Evolutionary conservation across 2,888 invertebrate genomes (phyloP).

Genomic region (Harpalus rubripes): DNA sequence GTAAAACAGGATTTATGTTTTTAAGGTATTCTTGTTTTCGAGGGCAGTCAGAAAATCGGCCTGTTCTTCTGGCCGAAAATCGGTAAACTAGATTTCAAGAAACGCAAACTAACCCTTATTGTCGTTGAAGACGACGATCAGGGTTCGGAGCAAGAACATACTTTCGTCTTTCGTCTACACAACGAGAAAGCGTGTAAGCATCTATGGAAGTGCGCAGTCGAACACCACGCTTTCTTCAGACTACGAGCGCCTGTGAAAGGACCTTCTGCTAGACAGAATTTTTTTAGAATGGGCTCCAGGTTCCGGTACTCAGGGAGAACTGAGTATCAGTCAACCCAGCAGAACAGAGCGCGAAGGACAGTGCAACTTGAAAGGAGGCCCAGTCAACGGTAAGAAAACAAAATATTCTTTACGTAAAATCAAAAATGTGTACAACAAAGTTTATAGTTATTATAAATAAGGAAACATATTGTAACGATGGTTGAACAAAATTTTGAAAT

Average conservation of each 20-base stretch:
- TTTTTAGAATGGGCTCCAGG: constrained; percentile 98
- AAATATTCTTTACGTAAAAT: too few relatives aligned
- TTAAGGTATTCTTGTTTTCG: constrained; percentile 94
- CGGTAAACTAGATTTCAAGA: constrained; percentile 97
- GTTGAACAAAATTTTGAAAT: too few relatives aligned
- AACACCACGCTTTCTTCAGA: constrained; percentile 99
- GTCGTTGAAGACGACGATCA: constrained; percentile 99
- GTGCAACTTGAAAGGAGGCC: constrained; percentile 98
- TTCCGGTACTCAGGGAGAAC: constrained; percentile 94
- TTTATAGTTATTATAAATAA: too few relatives aligned
- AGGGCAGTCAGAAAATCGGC: constrained; percentile 97
- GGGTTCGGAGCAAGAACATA: constrained; percentile 97
- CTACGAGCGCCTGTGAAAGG: constrained; percentile 92
- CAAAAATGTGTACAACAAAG: not conserved
- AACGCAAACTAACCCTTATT: constrained; percentile 96
- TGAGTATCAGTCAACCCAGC: constrained; percentile 97
- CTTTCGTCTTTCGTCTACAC: constrained; percentile 97
- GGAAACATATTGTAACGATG: too few relatives aligned
- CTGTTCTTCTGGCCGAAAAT: constrained; percentile 99
- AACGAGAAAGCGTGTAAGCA: constrained; percentile 99
- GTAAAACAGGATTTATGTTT: not conserved
- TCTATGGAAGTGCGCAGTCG: constrained; percentile 99
- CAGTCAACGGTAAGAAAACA: constrained; percentile 85
- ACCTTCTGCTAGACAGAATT: constrained; percentile 80
- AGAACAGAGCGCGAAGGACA: constrained; percentile 92